Percentiles rank a stretch among this genome's conserved stretches.
These are phyloP conservation scores for Ataeniobius toweri DNA, from an alignment of 2,797 vertebrate species.

Conservation along the genomic window DNA sequence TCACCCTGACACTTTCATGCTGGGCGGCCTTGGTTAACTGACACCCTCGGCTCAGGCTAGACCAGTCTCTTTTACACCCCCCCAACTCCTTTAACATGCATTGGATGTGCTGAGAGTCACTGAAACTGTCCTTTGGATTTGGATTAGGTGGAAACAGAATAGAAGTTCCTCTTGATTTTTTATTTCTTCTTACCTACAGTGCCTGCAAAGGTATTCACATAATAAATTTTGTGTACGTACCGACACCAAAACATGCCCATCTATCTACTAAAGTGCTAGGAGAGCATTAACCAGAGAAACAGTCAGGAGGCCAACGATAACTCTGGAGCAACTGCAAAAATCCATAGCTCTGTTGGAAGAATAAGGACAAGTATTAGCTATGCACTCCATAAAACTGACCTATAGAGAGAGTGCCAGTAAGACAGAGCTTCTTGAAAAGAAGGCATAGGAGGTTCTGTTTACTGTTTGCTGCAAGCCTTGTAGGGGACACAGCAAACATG, in stretches of 20 bases:
- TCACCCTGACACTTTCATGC: conserved; percentile 70
- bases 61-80: conserved; percentile 41
- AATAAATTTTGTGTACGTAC: not conserved
- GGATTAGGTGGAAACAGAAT: conserved; percentile 41
- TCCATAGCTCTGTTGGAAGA: not conserved
- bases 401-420: not conserved
- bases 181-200: not conserved
- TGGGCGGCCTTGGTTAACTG: conserved; percentile 70
- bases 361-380: too few relatives aligned
- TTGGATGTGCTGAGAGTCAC: conserved; percentile 33
- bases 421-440: not conserved
- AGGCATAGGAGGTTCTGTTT: not conserved
- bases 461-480: not conserved
- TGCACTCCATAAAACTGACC: too few relatives aligned
- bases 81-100: conserved; percentile 15
- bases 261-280: not conserved
- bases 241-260: not conserved
- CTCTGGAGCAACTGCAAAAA: not conserved
- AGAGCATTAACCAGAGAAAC: not conserved
- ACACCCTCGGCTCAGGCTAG: conserved; percentile 71
- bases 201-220: not conserved
- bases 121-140: conserved; percentile 35
- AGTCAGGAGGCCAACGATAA: not conserved
- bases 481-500: not conserved
- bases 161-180: conserved; percentile 2